phyloP scores from a whole-genome alignment of 2,113 vertebrate genomes.

The Porphyrio hochstetteri region DNA sequence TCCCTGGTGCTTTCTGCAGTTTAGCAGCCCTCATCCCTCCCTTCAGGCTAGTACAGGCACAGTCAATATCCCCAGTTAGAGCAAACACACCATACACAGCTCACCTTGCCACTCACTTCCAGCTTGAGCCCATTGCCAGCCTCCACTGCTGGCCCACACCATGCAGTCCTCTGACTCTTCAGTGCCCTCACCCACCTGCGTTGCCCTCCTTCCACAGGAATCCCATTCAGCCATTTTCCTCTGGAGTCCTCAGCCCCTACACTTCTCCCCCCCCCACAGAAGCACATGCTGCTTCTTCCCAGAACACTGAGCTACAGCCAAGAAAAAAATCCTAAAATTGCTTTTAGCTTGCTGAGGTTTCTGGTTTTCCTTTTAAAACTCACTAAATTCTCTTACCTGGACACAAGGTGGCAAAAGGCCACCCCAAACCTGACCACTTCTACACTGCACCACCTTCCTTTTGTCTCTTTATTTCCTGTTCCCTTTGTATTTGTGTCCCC shows the following conservation, averaged over 20 bases:
- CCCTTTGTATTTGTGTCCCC: not conserved
- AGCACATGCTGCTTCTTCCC: no score
- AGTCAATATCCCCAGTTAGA: accelerated
- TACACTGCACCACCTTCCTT: not conserved
- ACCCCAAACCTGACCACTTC: not conserved
- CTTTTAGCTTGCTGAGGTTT: not conserved
- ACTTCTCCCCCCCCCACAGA: not conserved
- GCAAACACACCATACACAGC: accelerated
- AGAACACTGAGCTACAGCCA: not conserved
- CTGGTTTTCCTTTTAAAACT: accelerated
- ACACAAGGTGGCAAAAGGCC: accelerated
- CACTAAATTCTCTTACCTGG: not conserved
- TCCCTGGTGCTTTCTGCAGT: accelerated
- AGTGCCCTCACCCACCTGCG: accelerated
- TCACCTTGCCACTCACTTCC: not conserved
- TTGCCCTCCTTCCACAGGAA: not conserved
- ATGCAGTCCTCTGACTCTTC: accelerated
- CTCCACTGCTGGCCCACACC: accelerated
- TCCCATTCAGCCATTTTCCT: accelerated
- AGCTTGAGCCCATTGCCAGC: accelerated
- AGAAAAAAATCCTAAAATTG: not conserved
- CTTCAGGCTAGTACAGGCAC: not conserved
- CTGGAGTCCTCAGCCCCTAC: accelerated
- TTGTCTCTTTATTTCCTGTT: not conserved
- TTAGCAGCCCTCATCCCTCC: not conserved